These are phyloP conservation scores for Onychostruthus taczanowskii DNA, from an alignment of 2,113 vertebrate genomes.

Conservation along the genomic window DNA sequence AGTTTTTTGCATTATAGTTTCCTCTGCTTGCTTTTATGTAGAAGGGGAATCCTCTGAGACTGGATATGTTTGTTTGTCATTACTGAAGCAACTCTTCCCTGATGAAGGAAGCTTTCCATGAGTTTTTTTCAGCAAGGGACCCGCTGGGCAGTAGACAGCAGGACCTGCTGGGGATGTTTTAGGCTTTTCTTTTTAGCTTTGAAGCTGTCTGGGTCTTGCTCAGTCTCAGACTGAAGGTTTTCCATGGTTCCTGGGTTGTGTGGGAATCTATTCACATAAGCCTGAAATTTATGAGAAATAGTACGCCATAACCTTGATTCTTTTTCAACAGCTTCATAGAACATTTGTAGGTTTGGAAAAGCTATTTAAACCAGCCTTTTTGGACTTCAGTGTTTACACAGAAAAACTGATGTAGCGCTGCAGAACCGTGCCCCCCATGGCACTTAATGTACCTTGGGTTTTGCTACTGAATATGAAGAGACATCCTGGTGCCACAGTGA, in stretches of 20 bases:
- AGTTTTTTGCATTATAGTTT: background rate
- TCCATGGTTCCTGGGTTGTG: accelerated
- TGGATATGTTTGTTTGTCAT: background rate
- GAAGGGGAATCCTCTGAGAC: background rate
- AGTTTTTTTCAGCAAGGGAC: background rate
- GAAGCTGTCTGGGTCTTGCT: background rate
- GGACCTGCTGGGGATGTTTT: background rate
- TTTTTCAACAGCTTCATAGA: background rate
- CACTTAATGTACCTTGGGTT: accelerated
- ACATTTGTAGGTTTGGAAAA: background rate
- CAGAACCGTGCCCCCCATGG: accelerated
- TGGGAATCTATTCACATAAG: background rate
- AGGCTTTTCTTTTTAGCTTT: background rate
- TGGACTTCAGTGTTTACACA: background rate
- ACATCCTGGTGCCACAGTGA: background rate
- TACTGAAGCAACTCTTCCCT: background rate
- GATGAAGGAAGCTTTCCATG: background rate
- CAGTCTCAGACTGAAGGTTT: background rate
- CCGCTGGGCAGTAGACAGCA: background rate
- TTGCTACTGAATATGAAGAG: background rate
- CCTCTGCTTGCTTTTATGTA: background rate
- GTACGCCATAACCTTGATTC: background rate
- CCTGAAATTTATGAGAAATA: background rate
- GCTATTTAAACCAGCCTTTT: background rate
- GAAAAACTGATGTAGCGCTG: background rate